Conservation (phyloP, 2,113 vertebrate species). For the Clinocottus analis region DNA sequence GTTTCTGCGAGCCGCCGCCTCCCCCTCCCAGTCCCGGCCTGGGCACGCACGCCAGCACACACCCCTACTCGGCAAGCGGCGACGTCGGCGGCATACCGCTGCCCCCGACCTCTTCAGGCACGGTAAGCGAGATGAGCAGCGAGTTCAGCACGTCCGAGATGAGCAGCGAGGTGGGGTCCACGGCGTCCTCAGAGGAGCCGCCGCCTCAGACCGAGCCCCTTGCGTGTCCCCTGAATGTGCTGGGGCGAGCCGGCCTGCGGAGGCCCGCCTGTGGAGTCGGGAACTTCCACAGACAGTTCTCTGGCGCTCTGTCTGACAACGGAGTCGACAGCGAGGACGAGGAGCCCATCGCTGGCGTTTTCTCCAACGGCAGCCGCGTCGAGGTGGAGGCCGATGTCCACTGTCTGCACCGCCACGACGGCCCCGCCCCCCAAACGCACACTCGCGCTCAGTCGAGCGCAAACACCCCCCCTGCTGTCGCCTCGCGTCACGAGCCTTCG, state of each 20-base stretch:
- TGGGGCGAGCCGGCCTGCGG: conserved; percentile 62
- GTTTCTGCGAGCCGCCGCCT: conserved; percentile 77
- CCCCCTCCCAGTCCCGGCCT: conserved; percentile 87
- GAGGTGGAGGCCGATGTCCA: conserved; percentile 97
- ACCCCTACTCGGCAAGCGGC: conserved; percentile 56
- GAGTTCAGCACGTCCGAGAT: conserved; percentile 96
- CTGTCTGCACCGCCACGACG: conserved; percentile 76
- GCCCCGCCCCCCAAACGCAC: conserved; percentile 57
- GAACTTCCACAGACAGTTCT: conserved; percentile 94
- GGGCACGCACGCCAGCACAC: conserved; percentile 74
- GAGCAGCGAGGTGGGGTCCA: conserved; percentile 99
- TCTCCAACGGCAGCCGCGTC: conserved; percentile 94
- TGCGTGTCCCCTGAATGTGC: conserved; percentile 83
- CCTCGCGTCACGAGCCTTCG: conserved; percentile 25
- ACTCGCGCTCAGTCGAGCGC: conserved; percentile 20
- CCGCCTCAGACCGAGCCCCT: conserved; percentile 79
- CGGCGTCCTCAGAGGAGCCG: conserved; percentile 94
- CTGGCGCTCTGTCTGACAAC: conserved; percentile 96
- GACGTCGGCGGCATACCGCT: conserved; percentile 69
- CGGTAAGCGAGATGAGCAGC: conserved; percentile 87
- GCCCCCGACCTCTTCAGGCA: conserved; percentile 85
- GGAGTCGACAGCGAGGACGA: conserved; percentile 97
- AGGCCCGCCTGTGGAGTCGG: conserved; percentile 73
- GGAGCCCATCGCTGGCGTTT: conserved; percentile 95
- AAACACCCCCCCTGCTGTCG: conserved; percentile 14